Percentiles rank a stretch among this genome's conserved stretches.
These are phyloP conservation scores for Falco novaeseelandiae DNA, from an alignment of 2,797 vertebrate genomes.

Conservation along the genomic window DNA sequence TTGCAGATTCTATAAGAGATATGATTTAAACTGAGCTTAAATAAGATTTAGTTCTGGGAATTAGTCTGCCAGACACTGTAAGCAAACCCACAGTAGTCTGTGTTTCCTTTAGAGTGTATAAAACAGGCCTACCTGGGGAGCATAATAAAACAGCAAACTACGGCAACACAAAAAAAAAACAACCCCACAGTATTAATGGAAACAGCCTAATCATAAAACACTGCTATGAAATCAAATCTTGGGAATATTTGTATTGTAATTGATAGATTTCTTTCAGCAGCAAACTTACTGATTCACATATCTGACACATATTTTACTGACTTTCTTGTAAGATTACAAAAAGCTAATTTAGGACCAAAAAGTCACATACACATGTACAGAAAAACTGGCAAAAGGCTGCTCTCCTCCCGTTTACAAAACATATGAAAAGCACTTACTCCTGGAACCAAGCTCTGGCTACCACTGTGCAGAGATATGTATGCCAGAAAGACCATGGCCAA, in stretches of 20 bases:
- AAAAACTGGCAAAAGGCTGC: not conserved
- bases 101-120: not conserved
- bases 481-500: conserved; percentile 47
- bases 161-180: not conserved
- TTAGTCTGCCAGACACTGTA: not conserved
- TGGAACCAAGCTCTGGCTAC: conserved; percentile 52
- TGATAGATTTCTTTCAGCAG: not conserved
- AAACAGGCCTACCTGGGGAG: not conserved
- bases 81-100: not conserved
- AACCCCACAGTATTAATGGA: not conserved
- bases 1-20: not conserved
- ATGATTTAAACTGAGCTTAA: not conserved
- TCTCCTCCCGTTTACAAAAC: not conserved
- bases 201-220: not conserved
- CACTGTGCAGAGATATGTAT: not conserved
- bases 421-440: conserved; percentile 32
- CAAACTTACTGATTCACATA: not conserved
- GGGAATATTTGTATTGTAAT: not conserved
- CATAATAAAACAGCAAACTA: not conserved
- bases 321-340: not conserved
- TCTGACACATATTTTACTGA: not conserved
- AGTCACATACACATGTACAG: not conserved
- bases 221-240: not conserved
- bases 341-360: not conserved
- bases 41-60: not conserved